Evolutionary conservation across 2,888 invertebrate species (phyloP).

Genomic region (Salticus scenicus): DNA sequence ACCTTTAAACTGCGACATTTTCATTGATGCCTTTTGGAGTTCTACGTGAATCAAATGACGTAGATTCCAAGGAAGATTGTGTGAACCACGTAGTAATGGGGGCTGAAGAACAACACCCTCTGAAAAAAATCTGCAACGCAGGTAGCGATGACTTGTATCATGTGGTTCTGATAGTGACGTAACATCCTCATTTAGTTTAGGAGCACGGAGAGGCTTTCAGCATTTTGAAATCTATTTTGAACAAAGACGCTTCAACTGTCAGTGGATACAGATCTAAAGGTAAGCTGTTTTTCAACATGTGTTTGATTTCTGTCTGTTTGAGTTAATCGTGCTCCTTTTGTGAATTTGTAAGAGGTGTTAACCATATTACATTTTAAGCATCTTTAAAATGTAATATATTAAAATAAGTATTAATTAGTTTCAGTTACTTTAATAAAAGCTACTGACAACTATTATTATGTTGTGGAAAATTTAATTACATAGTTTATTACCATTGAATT

Average conservation of each 20-base stretch:
- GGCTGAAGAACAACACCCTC: not conserved
- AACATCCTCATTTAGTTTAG: conserved; percentile 23
- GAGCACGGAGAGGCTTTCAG: not conserved
- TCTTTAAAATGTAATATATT: no score
- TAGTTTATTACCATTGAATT: no score
- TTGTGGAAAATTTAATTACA: no score
- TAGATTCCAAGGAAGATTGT: conserved; percentile 17
- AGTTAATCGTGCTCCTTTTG: no score
- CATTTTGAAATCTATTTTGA: conserved; percentile 4
- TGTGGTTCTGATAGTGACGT: conserved; percentile 22
- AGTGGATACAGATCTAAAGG: conserved; percentile 40
- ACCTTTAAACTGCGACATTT: conserved; percentile 32
- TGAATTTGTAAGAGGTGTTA: no score
- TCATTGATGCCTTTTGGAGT: conserved; percentile 39
- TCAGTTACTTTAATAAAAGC: no score
- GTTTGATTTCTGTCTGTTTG: no score
- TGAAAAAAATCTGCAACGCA: conserved; percentile 29
- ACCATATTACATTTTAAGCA: no score
- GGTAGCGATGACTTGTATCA: conserved; percentile 20
- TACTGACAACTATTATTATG: no score
- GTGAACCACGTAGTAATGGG: conserved; percentile 20
- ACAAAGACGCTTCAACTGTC: not conserved
- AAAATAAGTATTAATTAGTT: no score
- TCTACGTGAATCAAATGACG: conserved; percentile 54
- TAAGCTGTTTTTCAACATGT: conserved; percentile 33